Conservation (phyloP, 2,113 vertebrate species). For the Sander lucioperca region DNA sequence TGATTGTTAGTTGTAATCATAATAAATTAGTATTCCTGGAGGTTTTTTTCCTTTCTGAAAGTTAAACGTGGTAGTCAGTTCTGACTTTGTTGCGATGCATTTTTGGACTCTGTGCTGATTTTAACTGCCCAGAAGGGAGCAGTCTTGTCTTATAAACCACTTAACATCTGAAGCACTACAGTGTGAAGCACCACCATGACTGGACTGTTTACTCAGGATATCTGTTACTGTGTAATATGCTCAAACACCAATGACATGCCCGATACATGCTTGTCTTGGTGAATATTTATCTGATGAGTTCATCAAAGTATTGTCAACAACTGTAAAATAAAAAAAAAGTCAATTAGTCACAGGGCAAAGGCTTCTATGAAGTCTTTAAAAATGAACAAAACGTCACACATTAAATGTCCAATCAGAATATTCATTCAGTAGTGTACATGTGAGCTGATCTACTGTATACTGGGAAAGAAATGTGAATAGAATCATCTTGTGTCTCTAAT, state of each 20-base stretch:
- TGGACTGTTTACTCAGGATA: background rate
- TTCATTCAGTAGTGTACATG: background rate
- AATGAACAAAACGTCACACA: background rate
- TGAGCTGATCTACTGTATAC: background rate
- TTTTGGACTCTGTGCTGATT: background rate
- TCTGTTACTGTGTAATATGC: background rate
- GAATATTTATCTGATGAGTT: background rate
- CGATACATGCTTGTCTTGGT: background rate
- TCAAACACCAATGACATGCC: background rate
- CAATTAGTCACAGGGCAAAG: background rate
- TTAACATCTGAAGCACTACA: background rate
- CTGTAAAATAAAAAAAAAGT: slow-evolving; percentile 9
- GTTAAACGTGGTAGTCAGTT: background rate
- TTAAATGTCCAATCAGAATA: background rate
- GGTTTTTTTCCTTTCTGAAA: background rate
- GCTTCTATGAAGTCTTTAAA: background rate
- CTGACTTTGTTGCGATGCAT: background rate
- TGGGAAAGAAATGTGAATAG: background rate
- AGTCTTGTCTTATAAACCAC: slow-evolving; percentile 38
- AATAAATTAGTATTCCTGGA: too few relatives aligned
- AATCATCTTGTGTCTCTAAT: background rate
- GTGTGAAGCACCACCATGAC: background rate
- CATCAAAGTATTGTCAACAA: background rate
- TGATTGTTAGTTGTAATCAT: background rate
- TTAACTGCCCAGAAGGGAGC: slow-evolving; percentile 66